Base-by-base conservation (phyloP, 2,113 vertebrate genomes). In the Thinocorus orbignyianus region DNA sequence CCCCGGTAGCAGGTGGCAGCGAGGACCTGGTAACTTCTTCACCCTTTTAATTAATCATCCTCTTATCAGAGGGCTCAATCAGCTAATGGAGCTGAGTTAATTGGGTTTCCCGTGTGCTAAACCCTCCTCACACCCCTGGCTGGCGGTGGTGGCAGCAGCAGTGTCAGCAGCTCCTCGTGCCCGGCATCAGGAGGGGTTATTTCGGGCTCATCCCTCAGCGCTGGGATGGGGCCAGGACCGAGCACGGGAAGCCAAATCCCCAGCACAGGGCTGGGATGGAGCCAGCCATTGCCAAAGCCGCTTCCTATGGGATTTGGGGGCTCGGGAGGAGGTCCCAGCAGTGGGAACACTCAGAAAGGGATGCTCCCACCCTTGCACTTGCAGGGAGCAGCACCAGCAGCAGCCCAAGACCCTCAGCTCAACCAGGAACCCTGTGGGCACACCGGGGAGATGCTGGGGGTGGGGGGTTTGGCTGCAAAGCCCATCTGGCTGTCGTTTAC, bases 11-110 rank as follows among this genome's bases (percentile, higher is more conserved):
- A 71, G 0, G 46, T 13, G 18, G 57, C 52, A 71, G 64, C 0
- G 0, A 90, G n/a, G 60, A 62, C 46, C 51, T 7, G 19, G 72
- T 73, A n/a, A n/a, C 82, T 60, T 88, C 83, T 57, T 62, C 42
- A 69, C 31, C 90, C 87, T 92, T 91, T 95, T 86, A 94, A 97
- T 94, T 92, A 92, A 92, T 86, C 72, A 92, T 69, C 54, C 49
- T 44, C 72, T 86, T 88, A 96, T 94, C 95, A 57, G 81, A 24
- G 52, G 73, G 51, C 69, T 91, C 90, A 65, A 84, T 89, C 96
- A 84, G 72, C 72, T 91, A 92, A 89, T 66, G 84, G 84, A 86
- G 44, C 62, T 6, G 9, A 80, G 72, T 41, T 94, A 92, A 91
- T 81, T 92, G 6, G 77, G 80, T 81, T 94, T 81, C 81, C 73